Conservation (phyloP, 2,888 invertebrate genomes). For the Erebia epiphron region DNA sequence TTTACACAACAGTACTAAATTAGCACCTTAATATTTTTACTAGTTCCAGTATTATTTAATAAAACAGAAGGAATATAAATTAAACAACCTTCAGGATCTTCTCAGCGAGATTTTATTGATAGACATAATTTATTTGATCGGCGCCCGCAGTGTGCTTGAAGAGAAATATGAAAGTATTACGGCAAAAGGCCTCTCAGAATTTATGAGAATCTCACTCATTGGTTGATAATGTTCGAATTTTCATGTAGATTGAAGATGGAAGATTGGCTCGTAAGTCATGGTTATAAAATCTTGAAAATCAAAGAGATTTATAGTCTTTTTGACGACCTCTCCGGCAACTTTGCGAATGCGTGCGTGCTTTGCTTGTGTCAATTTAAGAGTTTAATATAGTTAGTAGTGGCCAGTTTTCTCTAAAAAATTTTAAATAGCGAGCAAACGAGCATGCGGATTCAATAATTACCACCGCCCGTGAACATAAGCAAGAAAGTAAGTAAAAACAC, state of each 20-base stretch:
- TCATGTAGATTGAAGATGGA: constrained; percentile 50
- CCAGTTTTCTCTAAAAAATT: no score
- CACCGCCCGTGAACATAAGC: no score
- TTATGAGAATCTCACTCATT: constrained; percentile 75
- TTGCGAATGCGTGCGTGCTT: no score
- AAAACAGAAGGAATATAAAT: constrained; percentile 75
- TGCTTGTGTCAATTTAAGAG: no score
- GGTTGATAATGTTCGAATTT: constrained; percentile 71
- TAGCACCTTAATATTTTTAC: no score
- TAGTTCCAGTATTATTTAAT: background rate
- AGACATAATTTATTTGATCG: constrained; percentile 80
- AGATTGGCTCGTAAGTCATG: constrained; percentile 10
- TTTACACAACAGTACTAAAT: no score
- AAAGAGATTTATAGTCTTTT: background rate
- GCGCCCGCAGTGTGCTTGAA: constrained; percentile 75
- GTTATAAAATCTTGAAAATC: background rate
- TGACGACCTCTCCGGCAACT: no score
- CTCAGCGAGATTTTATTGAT: constrained; percentile 80
- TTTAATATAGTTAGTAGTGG: no score
- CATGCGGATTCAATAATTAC: no score
- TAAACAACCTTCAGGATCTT: constrained; percentile 79
- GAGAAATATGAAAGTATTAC: constrained; percentile 82
- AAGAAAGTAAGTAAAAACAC: no score
- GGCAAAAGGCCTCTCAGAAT: constrained; percentile 78
- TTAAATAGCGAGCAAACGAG: no score